phyloP scores from a whole-genome alignment of 2,888 invertebrate species.

The Pogonocherus hispidulus region DNA sequence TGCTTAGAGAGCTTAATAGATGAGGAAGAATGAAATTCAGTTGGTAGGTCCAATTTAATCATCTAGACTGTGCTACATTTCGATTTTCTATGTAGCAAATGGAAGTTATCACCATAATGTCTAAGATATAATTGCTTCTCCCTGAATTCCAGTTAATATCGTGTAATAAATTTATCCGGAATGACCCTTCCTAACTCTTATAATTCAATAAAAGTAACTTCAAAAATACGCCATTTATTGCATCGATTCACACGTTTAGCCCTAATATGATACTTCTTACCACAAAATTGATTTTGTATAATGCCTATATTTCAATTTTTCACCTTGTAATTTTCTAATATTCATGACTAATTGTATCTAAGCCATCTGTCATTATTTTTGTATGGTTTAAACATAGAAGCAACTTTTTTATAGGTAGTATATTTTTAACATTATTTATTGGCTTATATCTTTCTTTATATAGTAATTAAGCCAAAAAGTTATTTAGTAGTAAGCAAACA shows the following conservation, averaged over 20 bases:
- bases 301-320: too few relatives aligned
- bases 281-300: too few relatives aligned
- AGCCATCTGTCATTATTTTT: too few relatives aligned
- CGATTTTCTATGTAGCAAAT: constrained; percentile 45
- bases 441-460: too few relatives aligned
- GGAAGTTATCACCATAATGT: constrained; percentile 40
- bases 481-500: too few relatives aligned
- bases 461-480: too few relatives aligned
- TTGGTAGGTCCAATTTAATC: constrained; percentile 1
- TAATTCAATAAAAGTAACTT: constrained; percentile 6
- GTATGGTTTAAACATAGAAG: too few relatives aligned
- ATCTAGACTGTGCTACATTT: constrained; percentile 43
- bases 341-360: too few relatives aligned
- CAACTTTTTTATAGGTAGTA: too few relatives aligned
- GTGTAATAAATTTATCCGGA: constrained; percentile 16
- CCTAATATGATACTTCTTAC: constrained; percentile 27
- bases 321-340: too few relatives aligned
- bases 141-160: constrained; percentile 20
- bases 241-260: constrained; percentile 5
- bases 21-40: background rate
- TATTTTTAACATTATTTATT: too few relatives aligned
- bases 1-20: too few relatives aligned
- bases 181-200: constrained; percentile 11
- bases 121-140: constrained; percentile 41
- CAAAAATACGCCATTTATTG: background rate